Percentiles rank a stretch among this genome's conserved stretches.
These are phyloP conservation scores for Dipodomys spectabilis DNA, from an alignment of 2,113 vertebrate genomes.

Conservation along the genomic window DNA sequence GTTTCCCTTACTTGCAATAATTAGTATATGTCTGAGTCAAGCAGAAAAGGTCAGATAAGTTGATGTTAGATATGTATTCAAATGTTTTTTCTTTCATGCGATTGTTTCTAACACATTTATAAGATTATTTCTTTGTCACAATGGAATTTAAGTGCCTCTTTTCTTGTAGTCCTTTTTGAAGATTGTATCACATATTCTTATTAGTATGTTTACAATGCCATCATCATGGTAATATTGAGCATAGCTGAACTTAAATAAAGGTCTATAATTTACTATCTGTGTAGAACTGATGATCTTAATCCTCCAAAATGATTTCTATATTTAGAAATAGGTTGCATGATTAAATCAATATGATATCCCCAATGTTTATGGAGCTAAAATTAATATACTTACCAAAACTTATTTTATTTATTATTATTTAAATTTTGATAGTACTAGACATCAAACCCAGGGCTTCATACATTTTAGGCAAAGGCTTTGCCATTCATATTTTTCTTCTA, in stretches of 20 bases:
- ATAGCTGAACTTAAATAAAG: slow-evolving; percentile 12
- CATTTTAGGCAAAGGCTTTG: not conserved
- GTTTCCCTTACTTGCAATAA: too few species aligned
- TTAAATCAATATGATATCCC: not conserved
- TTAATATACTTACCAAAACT: not conserved
- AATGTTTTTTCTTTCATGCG: too few species aligned
- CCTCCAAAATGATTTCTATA: not conserved
- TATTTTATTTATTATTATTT: not conserved
- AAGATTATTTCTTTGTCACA: not conserved
- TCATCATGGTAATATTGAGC: not conserved
- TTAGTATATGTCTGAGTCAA: too few species aligned
- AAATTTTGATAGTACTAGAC: not conserved
- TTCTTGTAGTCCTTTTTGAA: slow-evolving; percentile 13
- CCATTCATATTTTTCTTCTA: not conserved
- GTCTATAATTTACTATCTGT: not conserved
- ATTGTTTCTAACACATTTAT: too few species aligned
- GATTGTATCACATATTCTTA: not conserved
- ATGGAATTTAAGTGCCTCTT: not conserved
- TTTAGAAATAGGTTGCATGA: not conserved
- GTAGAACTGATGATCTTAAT: not conserved
- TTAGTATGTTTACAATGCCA: slow-evolving; percentile 39
- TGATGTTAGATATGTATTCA: too few species aligned
- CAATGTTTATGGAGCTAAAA: not conserved
- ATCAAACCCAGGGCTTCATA: too few species aligned
- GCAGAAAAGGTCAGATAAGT: too few species aligned